Evolutionary conservation across 2,113 vertebrate species (phyloP).

Genomic region (Chionodraco myersi): DNA sequence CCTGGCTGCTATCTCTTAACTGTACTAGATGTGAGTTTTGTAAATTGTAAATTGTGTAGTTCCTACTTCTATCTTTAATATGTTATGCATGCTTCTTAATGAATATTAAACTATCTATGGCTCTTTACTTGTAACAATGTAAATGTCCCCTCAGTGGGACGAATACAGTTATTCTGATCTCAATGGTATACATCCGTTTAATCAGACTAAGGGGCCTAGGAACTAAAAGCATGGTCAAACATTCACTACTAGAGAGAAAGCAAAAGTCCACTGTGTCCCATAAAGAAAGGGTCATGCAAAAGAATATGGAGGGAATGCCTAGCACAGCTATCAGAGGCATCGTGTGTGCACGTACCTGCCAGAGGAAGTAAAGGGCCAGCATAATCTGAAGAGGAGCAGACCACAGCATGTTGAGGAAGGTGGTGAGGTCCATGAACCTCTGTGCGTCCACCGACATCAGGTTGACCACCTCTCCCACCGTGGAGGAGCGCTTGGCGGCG

Average conservation of each 20-base stretch:
- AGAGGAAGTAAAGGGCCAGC: constrained; percentile 94
- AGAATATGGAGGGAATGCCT: neutral
- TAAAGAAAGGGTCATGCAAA: neutral
- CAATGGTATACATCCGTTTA: too few species aligned
- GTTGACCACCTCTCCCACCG: constrained; percentile 95
- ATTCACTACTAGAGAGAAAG: neutral
- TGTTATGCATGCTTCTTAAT: too few species aligned
- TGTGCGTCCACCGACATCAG: constrained; percentile 98
- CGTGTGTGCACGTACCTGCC: constrained; percentile 84
- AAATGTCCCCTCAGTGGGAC: too few species aligned
- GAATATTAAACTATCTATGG: too few species aligned
- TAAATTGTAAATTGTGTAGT: too few species aligned
- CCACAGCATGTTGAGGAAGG: constrained; percentile 95
- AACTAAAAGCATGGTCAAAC: too few species aligned
- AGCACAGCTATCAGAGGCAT: neutral
- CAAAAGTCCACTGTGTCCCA: neutral
- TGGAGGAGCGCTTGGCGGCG: constrained; percentile 90
- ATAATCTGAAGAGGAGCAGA: constrained; percentile 95
- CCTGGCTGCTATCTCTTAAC: too few species aligned
- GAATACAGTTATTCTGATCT: too few species aligned
- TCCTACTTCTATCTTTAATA: too few species aligned
- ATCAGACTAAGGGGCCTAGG: neutral
- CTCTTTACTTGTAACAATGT: too few species aligned
- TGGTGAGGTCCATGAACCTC: constrained; percentile 90
- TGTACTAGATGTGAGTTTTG: too few species aligned